Base-by-base conservation (phyloP, 2,888 invertebrate genomes). In the Trichopria drosophilae region DNA sequence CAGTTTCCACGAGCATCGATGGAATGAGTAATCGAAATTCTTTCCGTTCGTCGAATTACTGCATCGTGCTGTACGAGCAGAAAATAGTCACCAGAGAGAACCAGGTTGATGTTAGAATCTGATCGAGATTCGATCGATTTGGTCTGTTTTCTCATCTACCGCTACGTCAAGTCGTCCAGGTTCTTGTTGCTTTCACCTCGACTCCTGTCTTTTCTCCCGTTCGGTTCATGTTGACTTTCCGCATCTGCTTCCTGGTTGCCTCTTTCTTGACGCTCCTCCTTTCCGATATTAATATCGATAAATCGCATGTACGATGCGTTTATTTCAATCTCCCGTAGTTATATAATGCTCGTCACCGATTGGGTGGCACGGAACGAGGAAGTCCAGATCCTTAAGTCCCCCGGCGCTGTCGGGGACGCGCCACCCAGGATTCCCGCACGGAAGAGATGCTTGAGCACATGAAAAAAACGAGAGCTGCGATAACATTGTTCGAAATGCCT, bases 101-200 rank as follows among this genome's bases (percentile, higher is more conserved):
- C 20, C 32, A 16, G 24, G 36, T 29, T 29, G 49, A 49, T 36
- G 36, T 37, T 15, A 19, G 9, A 15, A 20, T 49, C 45, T 45
- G 34, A 49, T 36, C 42, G 49, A 34, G 42, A 48, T 41, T 31
- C 31, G 40, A 52, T 62, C 58, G 45, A 49, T 42, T 46, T 58
- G 56, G 61, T 59, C 58, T 59, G 57, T 63, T 62, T 62, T 59
- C 55, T 63, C 57, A 58, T 59, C 53, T 46, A 58, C 51, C 51
- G 57, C 54, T 55, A 53, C 57, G 53, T 55, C 54, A 57, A 49
- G 48, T 51, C 29, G 45, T 18, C 37, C 45, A 34, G 35, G 45
- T 44, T 52, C 29, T 55, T 53, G 57, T 55, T 54, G 47, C 50
- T 48, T 46, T 16, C 43, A 35, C 29, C 42, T 52, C 53, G 43